Base-by-base conservation (phyloP, 2,113 vertebrate species). In the Odobenus rosmarus region DNA sequence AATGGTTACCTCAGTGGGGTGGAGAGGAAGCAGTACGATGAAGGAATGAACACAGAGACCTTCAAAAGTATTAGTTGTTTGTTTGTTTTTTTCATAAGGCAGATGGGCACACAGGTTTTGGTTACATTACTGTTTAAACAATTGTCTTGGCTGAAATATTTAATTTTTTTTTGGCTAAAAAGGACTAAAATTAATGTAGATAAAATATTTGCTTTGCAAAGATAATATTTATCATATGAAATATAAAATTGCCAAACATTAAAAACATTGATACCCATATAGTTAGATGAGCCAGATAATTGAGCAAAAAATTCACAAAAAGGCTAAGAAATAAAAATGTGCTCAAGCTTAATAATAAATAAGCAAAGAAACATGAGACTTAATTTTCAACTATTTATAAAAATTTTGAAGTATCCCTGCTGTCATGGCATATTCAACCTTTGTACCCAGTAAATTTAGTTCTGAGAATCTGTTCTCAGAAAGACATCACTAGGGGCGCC, bases 341-440 rank as follows among this genome's bases (percentile, higher is more conserved):
- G 26, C 26, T 93, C 46, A 91, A 64, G 6, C 6, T 84, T 90
- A 96, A 31, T 31, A 36, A 67, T 15, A 88, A 93, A 67, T 13
- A 88, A 93, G 39, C 24, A 92, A 85, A 64, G 53, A 91, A 93
- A 64, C 2, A 10, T 26, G 19, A 77, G 13, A 1, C 5, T 33
- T 49, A 55, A 4, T 83, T 89, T 67, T 89, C 13, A 92, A 18
- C n/a, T 67, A 21, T 69, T 71, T 80, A 2, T 67, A 33, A 92
- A 86, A 69, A 19, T 26, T 53, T 21, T 71, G 59, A 51, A 16
- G 1, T 33, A 7, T 39, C 51, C 39, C 11, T 79, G 55, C 13
- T 96, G 46, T 55, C 13, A 0, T 77, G 31, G 15, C 11, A 4
- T 53, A 33, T 12, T 51, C 24, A 85, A 3, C 33, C 5, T 57